Evolutionary conservation across 2,888 invertebrate species (phyloP).

Genomic region (Erebia ligea): DNA sequence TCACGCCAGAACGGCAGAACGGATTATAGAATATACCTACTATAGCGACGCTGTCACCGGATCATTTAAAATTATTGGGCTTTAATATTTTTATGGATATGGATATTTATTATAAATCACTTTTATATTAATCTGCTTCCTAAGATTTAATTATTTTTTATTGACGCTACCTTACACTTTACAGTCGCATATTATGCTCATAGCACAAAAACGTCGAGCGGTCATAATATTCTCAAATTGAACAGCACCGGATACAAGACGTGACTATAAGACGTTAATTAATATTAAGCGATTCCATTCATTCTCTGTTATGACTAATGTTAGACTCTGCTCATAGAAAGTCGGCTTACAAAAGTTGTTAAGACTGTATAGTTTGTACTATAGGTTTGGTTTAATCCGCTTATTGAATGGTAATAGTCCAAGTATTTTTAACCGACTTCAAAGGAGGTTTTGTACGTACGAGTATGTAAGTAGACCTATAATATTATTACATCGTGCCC

Average conservation of each 20-base stretch:
- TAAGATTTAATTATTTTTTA: no score
- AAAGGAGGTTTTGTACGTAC: no score
- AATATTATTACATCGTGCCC: no score
- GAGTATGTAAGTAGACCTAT: no score
- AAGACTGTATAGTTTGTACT: slow-evolving; percentile 1
- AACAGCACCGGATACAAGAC: slow-evolving; percentile 30
- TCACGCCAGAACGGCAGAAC: no score
- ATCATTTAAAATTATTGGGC: no score
- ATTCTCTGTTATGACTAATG: slow-evolving; percentile 34
- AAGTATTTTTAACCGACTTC: no score
- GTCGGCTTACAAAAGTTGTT: not conserved
- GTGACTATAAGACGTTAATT: slow-evolving; percentile 35
- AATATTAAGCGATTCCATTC: slow-evolving; percentile 38
- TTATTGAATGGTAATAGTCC: not conserved
- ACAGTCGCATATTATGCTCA: not conserved
- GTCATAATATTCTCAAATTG: not conserved
- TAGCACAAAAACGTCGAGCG: not conserved
- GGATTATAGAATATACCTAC: no score
- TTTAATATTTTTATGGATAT: no score
- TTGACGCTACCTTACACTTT: not conserved
- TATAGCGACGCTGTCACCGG: no score
- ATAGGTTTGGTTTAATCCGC: not conserved
- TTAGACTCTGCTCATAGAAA: slow-evolving; percentile 22
- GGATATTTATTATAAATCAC: no score
- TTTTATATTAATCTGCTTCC: no score